Evolutionary conservation across 2,113 vertebrate species (phyloP).

Genomic region (Motacilla tschutschensis): DNA sequence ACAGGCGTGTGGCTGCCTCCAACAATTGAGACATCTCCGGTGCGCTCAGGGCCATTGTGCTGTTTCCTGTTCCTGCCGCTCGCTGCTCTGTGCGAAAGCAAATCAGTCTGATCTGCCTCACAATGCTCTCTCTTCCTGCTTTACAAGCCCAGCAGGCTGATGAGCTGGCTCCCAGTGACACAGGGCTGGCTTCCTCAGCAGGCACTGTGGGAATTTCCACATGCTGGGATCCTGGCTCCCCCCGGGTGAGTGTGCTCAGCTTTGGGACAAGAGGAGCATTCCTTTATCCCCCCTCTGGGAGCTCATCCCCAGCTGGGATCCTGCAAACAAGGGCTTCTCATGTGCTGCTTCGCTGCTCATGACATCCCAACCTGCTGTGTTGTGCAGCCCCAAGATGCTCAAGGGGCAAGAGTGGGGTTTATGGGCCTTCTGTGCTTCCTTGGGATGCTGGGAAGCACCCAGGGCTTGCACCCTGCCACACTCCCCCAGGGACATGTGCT

Average conservation of each 20-base stretch:
- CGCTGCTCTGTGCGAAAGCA: slow-evolving; percentile 20
- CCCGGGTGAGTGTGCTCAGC: not conserved
- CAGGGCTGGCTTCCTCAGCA: not conserved
- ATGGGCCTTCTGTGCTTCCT: not conserved
- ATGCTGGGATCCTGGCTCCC: not conserved
- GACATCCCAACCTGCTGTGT: accelerated
- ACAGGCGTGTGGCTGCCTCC: slow-evolving; percentile 52
- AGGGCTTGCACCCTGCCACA: not conserved
- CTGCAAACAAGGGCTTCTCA: not conserved
- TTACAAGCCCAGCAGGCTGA: slow-evolving; percentile 4
- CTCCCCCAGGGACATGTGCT: not conserved
- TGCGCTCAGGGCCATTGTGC: slow-evolving; percentile 62
- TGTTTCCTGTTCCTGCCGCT: slow-evolving; percentile 68
- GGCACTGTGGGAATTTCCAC: slow-evolving; percentile 48
- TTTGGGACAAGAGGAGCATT: not conserved
- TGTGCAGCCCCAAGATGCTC: not conserved
- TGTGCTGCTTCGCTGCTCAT: not conserved
- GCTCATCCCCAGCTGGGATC: not conserved
- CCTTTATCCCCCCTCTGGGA: not conserved
- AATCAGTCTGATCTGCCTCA: slow-evolving; percentile 29
- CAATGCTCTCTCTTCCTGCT: slow-evolving; percentile 67
- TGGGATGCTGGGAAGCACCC: not conserved
- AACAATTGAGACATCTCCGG: slow-evolving; percentile 72
- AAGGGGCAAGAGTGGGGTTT: not conserved
- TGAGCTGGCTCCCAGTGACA: slow-evolving; percentile 23